These are phyloP conservation scores for Mastacembelus armatus DNA, from an alignment of 2,797 vertebrate species.

Conservation along the genomic window DNA sequence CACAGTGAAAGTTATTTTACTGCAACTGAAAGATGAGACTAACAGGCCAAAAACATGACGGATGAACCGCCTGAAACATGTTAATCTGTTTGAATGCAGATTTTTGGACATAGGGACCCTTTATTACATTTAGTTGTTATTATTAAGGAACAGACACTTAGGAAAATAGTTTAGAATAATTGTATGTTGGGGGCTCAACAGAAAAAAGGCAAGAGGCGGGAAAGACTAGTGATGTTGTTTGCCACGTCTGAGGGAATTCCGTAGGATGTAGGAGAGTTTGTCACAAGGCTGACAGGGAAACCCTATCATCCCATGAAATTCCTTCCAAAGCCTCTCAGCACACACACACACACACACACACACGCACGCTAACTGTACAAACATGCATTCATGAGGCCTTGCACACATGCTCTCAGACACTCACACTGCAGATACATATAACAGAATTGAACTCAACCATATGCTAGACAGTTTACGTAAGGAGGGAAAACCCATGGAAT, in stretches of 20 bases:
- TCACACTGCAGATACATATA: slow-evolving; percentile 7
- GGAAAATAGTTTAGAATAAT: slow-evolving; percentile 9
- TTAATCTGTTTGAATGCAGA: too few relatives aligned
- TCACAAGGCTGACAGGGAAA: slow-evolving; percentile 74
- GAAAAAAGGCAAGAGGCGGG: slow-evolving; percentile 15
- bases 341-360: slow-evolving; percentile 41
- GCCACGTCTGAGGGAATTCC: slow-evolving; percentile 68
- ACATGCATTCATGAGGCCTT: slow-evolving; percentile 19
- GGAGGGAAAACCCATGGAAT: slow-evolving; percentile 43
- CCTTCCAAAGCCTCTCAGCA: slow-evolving; percentile 63
- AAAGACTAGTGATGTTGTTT: slow-evolving; percentile 11
- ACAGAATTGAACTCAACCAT: slow-evolving; percentile 13
- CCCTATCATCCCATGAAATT: slow-evolving; percentile 72
- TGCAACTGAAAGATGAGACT: too few relatives aligned
- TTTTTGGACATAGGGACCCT: too few relatives aligned
- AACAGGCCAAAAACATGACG: too few relatives aligned
- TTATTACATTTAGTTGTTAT: too few relatives aligned
- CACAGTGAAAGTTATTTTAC: too few relatives aligned
- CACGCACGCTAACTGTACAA: slow-evolving; percentile 11
- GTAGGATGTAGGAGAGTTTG: slow-evolving; percentile 56
- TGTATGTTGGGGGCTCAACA: neutral
- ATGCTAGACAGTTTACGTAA: slow-evolving; percentile 32
- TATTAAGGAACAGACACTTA: too few relatives aligned
- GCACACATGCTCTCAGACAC: slow-evolving; percentile 5
- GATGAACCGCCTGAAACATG: too few relatives aligned